Percentiles rank a stretch among this genome's conserved stretches.
phyloP scores from a whole-genome alignment of 1,140 invertebrate genomes.

The Papilio aristodemus region DNA sequence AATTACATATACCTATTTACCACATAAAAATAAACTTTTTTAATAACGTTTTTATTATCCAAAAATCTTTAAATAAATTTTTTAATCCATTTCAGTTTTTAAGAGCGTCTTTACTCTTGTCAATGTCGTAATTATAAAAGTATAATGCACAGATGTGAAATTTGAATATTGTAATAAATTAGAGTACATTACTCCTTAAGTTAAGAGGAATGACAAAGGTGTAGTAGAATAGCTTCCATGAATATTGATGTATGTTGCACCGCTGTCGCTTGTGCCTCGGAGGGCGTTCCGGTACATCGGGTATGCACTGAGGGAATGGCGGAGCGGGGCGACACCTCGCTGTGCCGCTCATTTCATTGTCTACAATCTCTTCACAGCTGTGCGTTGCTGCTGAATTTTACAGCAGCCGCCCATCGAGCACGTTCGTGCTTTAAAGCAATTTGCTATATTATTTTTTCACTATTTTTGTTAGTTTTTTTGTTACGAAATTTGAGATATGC shows the following conservation, averaged over 20 bases:
- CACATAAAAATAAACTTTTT: too few species aligned
- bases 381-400: slow-evolving; percentile 36
- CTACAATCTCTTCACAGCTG: slow-evolving; percentile 53
- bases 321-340: slow-evolving; percentile 70
- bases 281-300: slow-evolving; percentile 65
- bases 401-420: slow-evolving; percentile 29
- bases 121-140: too few species aligned
- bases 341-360: slow-evolving; percentile 72
- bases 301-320: slow-evolving; percentile 77
- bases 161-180: slow-evolving; percentile 6
- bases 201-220: not conserved
- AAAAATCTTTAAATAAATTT: too few species aligned
- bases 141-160: too few species aligned
- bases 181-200: slow-evolving; percentile 3
- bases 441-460: slow-evolving; percentile 18
- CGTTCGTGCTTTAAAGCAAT: slow-evolving; percentile 4
- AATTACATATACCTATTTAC: too few species aligned
- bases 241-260: slow-evolving; percentile 20
- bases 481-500: too few species aligned
- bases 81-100: too few species aligned
- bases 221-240: not conserved
- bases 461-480: not conserved
- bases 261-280: slow-evolving; percentile 41
- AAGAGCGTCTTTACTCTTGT: too few species aligned
- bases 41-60: too few species aligned